A percentile compares a stretch with the other conserved stretches of the same genome.
Evolutionary conservation across 2,888 invertebrate species (phyloP).

Genomic region (Drosophila mercatorum): DNA sequence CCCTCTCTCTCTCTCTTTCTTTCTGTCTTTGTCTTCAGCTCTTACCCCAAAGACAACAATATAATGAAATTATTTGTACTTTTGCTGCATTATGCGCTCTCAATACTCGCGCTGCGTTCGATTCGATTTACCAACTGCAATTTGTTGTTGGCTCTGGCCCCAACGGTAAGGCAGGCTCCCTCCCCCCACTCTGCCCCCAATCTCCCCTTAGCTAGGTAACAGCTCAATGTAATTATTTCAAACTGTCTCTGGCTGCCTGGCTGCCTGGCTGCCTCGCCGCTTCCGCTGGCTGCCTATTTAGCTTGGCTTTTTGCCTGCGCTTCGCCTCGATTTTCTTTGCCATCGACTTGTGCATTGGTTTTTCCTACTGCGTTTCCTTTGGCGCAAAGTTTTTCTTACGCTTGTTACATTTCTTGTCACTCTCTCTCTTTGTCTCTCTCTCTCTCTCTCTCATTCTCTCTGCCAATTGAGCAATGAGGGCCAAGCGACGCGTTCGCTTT

Average conservation of each 20-base stretch:
- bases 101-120: constrained; percentile 46
- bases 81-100: constrained; percentile 52
- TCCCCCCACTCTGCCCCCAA: neutral
- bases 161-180: constrained; percentile 25
- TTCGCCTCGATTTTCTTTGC: constrained; percentile 19
- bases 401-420: constrained; percentile 65
- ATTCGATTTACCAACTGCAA: constrained; percentile 1
- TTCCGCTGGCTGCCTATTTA: constrained; percentile 60
- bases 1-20: neutral
- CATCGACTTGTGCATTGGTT: constrained; percentile 43
- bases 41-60: constrained; percentile 52
- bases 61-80: constrained; percentile 77
- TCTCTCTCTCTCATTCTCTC: neutral
- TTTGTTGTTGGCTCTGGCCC: neutral
- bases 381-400: constrained; percentile 67
- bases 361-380: constrained; percentile 50
- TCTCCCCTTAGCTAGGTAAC: neutral
- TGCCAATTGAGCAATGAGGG: constrained; percentile 73
- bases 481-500: constrained; percentile 34
- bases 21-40: constrained; percentile 17
- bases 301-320: constrained; percentile 17
- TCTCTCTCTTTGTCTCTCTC: constrained; percentile 11
- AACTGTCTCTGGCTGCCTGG: constrained; percentile 65
- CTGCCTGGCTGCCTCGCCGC: constrained; percentile 44
- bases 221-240: constrained; percentile 72